A percentile compares a stretch with the other conserved stretches of the same genome.
These are phyloP conservation scores for Neoarius graeffei DNA, from an alignment of 2,113 vertebrate species.

Conservation along the genomic window DNA sequence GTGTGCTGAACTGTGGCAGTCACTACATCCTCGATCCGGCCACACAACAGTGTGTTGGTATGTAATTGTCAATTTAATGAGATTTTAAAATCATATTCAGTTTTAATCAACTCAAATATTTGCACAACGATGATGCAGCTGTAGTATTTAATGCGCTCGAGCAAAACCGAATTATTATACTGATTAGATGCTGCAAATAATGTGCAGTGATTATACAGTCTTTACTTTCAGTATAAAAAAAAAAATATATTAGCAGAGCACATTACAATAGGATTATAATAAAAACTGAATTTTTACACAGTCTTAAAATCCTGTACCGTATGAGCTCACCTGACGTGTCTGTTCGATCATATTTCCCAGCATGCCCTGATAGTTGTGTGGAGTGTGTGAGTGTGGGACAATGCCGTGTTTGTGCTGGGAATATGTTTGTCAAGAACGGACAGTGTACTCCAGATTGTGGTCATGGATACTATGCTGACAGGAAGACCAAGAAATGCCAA, in stretches of 20 bases:
- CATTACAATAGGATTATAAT: neutral
- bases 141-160: neutral
- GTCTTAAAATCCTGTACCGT: neutral
- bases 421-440: conserved; percentile 75
- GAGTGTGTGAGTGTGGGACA: conserved; percentile 71
- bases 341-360: conserved; percentile 62
- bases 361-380: conserved; percentile 81
- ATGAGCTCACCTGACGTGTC: neutral
- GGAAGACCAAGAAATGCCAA: conserved; percentile 73
- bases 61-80: conserved; percentile 45
- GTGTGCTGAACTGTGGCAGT: conserved; percentile 78
- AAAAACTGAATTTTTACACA: neutral
- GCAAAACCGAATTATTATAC: neutral
- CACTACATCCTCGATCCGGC: conserved; percentile 67
- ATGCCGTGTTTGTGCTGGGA: conserved; percentile 76
- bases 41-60: conserved; percentile 75
- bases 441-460: conserved; percentile 82
- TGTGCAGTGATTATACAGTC: neutral
- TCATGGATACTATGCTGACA: conserved; percentile 75
- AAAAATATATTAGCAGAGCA: too few species aligned
- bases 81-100: neutral
- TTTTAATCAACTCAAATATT: neutral
- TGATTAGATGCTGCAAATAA: conserved; percentile 2
- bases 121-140: neutral
- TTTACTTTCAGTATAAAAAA: neutral